Percentiles rank a stretch among this genome's conserved stretches.
Conservation (phyloP, 2,797 vertebrate genomes). For the Paratrypauchen microcephalus region DNA sequence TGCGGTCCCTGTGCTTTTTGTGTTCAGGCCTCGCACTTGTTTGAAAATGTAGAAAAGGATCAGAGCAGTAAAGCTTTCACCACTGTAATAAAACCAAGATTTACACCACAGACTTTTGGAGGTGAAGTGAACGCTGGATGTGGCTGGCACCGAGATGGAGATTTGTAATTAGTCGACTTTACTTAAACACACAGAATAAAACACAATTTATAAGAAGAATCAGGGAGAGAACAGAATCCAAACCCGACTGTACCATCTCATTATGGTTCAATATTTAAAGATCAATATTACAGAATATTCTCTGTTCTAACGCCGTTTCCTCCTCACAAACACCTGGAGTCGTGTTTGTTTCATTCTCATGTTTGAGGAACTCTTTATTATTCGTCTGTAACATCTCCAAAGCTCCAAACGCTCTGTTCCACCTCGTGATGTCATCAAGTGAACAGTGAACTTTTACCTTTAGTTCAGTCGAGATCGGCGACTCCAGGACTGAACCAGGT, state of each 20-base stretch:
- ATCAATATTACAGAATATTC: too few species aligned
- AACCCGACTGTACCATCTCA: background rate
- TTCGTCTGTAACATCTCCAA: too few species aligned
- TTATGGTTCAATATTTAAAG: background rate
- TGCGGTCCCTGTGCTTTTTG: background rate
- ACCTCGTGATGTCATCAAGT: too few species aligned
- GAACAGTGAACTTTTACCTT: too few species aligned
- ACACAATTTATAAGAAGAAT: background rate
- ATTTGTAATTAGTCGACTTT: background rate
- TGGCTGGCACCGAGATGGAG: background rate
- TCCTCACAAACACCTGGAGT: too few species aligned
- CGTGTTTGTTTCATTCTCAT: too few species aligned
- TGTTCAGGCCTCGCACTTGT: background rate
- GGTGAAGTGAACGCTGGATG: background rate
- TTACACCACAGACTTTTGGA: background rate
- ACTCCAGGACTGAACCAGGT: too few species aligned
- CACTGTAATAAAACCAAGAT: background rate
- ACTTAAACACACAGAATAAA: background rate
- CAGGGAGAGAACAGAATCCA: background rate
- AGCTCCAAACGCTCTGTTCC: too few species aligned
- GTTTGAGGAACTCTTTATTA: too few species aligned
- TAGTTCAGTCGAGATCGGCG: too few species aligned
- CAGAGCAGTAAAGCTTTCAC: background rate
- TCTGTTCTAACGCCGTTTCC: too few species aligned
- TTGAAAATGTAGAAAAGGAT: background rate